A percentile compares a stretch with the other conserved stretches of the same genome.
These are phyloP conservation scores for Hecatera dysodea DNA, from an alignment of 2,888 invertebrate genomes.

Conservation along the genomic window DNA sequence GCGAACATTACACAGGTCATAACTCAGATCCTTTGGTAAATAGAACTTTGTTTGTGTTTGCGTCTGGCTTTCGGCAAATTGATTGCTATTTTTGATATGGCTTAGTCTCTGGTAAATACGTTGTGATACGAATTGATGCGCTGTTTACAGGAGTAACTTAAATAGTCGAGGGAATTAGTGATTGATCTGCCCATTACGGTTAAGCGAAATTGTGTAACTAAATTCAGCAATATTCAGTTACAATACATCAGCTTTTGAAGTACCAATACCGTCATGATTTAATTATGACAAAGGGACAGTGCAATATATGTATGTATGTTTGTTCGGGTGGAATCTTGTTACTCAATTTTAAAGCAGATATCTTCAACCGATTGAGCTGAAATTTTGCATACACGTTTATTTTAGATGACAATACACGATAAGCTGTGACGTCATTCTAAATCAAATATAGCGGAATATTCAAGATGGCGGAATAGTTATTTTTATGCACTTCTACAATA, in stretches of 20 bases:
- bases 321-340: too few species aligned
- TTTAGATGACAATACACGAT: too few species aligned
- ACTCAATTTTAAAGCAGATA: too few species aligned
- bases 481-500: too few species aligned
- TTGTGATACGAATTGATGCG: background rate
- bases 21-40: slow-evolving; percentile 45
- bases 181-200: background rate
- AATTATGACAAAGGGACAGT: background rate
- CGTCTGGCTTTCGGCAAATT: slow-evolving; percentile 34
- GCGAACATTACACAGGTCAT: slow-evolving; percentile 30
- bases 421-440: too few species aligned
- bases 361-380: too few species aligned
- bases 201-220: background rate
- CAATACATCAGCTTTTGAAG: background rate
- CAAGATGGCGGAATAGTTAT: too few species aligned
- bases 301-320: background rate
- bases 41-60: slow-evolving; percentile 42
- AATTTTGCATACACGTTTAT: too few species aligned
- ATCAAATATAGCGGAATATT: too few species aligned
- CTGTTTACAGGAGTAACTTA: background rate
- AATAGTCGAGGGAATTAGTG: background rate
- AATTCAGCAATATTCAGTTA: background rate
- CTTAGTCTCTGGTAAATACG: background rate
- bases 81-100: slow-evolving; percentile 27
- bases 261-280: background rate